These are phyloP conservation scores for Atractosteus spatula DNA, from an alignment of 2,113 vertebrate species.

Conservation along the genomic window DNA sequence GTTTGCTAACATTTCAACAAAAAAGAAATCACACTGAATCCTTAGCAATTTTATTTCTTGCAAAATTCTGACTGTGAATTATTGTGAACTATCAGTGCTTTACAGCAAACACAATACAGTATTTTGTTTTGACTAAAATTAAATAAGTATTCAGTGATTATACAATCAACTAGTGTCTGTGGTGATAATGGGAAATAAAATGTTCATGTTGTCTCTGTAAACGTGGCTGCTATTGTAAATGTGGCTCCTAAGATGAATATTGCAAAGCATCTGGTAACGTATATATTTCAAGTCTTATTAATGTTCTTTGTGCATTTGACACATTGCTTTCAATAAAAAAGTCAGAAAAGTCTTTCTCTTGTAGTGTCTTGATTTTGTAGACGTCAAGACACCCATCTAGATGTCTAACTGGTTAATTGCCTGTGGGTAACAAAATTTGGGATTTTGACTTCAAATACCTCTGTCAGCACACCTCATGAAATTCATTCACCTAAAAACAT, in stretches of 20 bases:
- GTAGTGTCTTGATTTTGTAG: constrained; percentile 23
- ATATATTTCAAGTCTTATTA: constrained; percentile 7
- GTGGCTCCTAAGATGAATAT: background rate
- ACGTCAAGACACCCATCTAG: constrained; percentile 15
- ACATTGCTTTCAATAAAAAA: constrained; percentile 4
- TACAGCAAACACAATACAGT: background rate
- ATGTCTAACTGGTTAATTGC: constrained; percentile 39
- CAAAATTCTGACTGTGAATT: constrained; percentile 8
- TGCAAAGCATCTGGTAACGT: background rate
- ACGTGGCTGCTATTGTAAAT: background rate
- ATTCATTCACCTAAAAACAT: constrained; percentile 29
- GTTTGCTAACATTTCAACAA: too few species aligned
- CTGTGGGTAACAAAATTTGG: constrained; percentile 33
- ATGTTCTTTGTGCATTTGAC: background rate
- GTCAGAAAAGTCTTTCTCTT: constrained; percentile 7
- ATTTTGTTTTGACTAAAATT: constrained; percentile 10
- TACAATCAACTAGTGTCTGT: background rate
- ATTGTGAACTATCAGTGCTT: background rate
- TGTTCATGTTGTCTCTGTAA: too few species aligned
- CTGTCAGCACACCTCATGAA: constrained; percentile 38
- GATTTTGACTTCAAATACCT: constrained; percentile 46
- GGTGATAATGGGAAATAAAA: background rate
- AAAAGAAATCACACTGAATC: background rate
- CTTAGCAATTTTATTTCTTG: background rate
- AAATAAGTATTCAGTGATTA: constrained; percentile 13